Percentiles rank a stretch among this genome's conserved stretches.
Conservation (phyloP, 2,113 vertebrate species). For the Gallinago undulata region DNA sequence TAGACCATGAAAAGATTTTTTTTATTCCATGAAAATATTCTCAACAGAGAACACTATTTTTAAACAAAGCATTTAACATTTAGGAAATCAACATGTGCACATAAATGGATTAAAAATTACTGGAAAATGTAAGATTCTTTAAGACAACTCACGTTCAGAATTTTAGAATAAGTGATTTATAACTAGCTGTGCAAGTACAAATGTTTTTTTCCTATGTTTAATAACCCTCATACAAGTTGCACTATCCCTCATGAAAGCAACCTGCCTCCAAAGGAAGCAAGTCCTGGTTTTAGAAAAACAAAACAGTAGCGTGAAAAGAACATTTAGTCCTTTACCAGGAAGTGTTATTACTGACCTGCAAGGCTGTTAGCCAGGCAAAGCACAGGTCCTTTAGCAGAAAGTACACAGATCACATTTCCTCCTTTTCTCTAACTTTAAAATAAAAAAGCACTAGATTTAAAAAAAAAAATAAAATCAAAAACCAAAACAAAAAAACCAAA, state of each 20-base stretch:
- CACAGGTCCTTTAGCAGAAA: slow-evolving; percentile 71
- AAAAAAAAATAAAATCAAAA: not conserved
- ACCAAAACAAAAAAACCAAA: not conserved
- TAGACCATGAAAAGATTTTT: slow-evolving; percentile 75
- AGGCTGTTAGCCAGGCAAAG: slow-evolving; percentile 67
- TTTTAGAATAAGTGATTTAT: slow-evolving; percentile 69
- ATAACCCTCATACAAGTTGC: slow-evolving; percentile 68
- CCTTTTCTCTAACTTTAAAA: slow-evolving; percentile 68
- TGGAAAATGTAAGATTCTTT: slow-evolving; percentile 79
- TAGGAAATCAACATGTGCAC: slow-evolving; percentile 88
- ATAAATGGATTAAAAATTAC: slow-evolving; percentile 77
- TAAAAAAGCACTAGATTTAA: slow-evolving; percentile 61
- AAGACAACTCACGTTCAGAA: slow-evolving; percentile 73
- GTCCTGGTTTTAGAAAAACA: slow-evolving; percentile 74
- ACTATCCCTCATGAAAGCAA: slow-evolving; percentile 70
- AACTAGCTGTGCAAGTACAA: slow-evolving; percentile 78
- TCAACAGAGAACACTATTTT: slow-evolving; percentile 82
- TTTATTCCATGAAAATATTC: slow-evolving; percentile 94
- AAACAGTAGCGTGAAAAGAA: slow-evolving; percentile 77
- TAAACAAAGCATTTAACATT: slow-evolving; percentile 86
- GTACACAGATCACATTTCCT: slow-evolving; percentile 73
- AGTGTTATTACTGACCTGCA: slow-evolving; percentile 71
- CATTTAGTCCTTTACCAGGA: slow-evolving; percentile 73
- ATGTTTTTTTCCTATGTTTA: slow-evolving; percentile 64
- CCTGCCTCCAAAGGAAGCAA: slow-evolving; percentile 73